A percentile compares a stretch with the other conserved stretches of the same genome.
Conservation (phyloP, 1,140 invertebrate species). For the Caenorhabditis remanei region DNA sequence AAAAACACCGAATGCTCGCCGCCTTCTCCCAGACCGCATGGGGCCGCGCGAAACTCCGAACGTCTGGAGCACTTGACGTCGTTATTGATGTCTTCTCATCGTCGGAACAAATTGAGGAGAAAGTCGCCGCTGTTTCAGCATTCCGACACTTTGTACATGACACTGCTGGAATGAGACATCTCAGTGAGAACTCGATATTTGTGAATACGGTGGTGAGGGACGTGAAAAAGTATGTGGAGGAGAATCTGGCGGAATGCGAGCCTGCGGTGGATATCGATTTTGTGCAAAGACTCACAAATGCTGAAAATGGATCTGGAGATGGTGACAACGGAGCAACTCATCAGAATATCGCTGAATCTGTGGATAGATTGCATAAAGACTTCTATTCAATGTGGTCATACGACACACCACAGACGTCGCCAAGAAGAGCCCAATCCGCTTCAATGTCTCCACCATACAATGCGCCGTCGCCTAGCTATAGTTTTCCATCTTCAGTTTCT, state of each 20-base stretch:
- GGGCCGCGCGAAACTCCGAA: constrained; percentile 57
- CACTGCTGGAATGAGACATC: constrained; percentile 53
- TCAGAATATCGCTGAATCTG: not conserved
- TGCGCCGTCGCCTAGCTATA: constrained; percentile 5
- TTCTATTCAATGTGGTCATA: constrained; percentile 59
- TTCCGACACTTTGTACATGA: constrained; percentile 60
- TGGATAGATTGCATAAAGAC: constrained; percentile 55
- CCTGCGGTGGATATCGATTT: not conserved
- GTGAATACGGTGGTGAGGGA: constrained; percentile 59
- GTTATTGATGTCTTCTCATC: constrained; percentile 38
- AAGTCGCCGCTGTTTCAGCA: not conserved
- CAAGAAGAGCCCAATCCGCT: constrained; percentile 9
- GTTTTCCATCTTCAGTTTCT: constrained; percentile 14
- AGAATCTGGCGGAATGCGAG: constrained; percentile 45
- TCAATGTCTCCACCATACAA: constrained; percentile 17
- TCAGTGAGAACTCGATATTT: constrained; percentile 26
- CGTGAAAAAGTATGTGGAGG: constrained; percentile 39
- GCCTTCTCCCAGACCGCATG: constrained; percentile 57
- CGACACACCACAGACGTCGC: constrained; percentile 31
- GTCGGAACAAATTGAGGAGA: not conserved
- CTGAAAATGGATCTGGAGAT: not conserved
- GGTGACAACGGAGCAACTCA: not conserved
- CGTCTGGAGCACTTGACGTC: constrained; percentile 57
- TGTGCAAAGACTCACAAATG: not conserved
- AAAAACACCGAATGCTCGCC: constrained; percentile 15